Conservation (phyloP, 1,140 invertebrate genomes). For the Lysiphlebus fabarum region DNA sequence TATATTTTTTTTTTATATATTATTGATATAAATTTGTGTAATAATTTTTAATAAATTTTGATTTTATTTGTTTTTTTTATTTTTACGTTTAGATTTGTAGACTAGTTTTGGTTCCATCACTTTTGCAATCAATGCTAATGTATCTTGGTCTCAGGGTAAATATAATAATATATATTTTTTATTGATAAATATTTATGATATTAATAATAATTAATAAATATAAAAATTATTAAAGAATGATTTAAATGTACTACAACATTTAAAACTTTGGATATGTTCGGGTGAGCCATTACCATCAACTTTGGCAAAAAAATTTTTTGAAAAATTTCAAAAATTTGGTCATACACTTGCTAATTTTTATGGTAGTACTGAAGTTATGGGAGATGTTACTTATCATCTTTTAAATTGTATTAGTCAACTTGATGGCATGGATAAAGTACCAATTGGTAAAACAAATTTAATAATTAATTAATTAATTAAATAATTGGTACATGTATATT, state of each 20-base stretch:
- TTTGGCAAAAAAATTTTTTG: conserved; percentile 70
- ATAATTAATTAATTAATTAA: neutral
- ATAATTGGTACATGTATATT: neutral
- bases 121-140: conserved; percentile 73
- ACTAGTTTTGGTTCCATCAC: conserved; percentile 77
- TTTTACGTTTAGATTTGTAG: conserved; percentile 69
- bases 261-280: conserved; percentile 79
- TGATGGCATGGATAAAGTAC: conserved; percentile 65
- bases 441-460: conserved; percentile 68
- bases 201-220: neutral
- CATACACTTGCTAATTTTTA: conserved; percentile 80
- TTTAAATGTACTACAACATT: conserved; percentile 50
- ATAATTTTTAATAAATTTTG: no score
- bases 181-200: neutral
- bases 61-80: no score
- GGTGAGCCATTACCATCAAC: conserved; percentile 70
- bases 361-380: conserved; percentile 85
- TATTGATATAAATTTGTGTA: conserved; percentile 18
- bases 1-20: conserved; percentile 11
- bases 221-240: conserved; percentile 37
- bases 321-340: conserved; percentile 59
- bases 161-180: neutral
- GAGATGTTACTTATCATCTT: conserved; percentile 71
- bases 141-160: conserved; percentile 56
- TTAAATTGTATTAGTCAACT: conserved; percentile 58